Base-by-base conservation (phyloP, 2,888 invertebrate species). In the Drosophila robusta region DNA sequence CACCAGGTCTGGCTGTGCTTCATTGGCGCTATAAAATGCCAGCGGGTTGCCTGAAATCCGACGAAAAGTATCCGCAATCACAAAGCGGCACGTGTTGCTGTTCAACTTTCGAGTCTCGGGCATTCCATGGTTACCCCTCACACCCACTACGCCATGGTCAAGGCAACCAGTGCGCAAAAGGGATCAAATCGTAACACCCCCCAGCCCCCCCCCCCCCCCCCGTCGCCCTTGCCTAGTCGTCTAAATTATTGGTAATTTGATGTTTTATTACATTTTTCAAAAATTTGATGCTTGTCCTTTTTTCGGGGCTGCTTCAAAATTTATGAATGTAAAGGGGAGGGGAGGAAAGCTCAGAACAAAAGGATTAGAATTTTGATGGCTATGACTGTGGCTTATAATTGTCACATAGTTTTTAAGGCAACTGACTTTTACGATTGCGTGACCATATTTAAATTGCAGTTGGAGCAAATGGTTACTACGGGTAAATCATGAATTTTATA, bases 241-340 rank as follows among this genome's bases (percentile, higher is more conserved):
- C 54, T 42, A 76, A 84, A 81, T 84, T 67, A 87, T 84, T 70
- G 70, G 76, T 84, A 87, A 83, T 78, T 83, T 78, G 75, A 78
- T 86, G 70, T 72, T 80, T 83, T 86, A 86, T 87, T 87, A 78
- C 64, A 75, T 80, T 82, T 78, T 66, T 56, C 45, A 45, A 62
- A 52, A 51, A 78, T 62, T 70, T 75, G 58, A 70, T 57, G 75
- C 42, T 54, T 66, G 55, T 42, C 56, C 60, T 29, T 29, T 61
- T 60, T 61, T 38, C 41, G 44, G 44, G 8, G 44, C 70, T 83
- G 50, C 66, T 83, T 70, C 72, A 75, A 83, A 75, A 83, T 82
- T 72, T 77, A 86, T 82, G 74, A 82, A 82, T 58, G 24, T 54
- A 38, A 9, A 24, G 65, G 11, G 26, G 4, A 32, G 11, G 9